Base-by-base conservation (phyloP, 35 echinoderm and acorn worm genomes). In the Ptychodera flava region DNA sequence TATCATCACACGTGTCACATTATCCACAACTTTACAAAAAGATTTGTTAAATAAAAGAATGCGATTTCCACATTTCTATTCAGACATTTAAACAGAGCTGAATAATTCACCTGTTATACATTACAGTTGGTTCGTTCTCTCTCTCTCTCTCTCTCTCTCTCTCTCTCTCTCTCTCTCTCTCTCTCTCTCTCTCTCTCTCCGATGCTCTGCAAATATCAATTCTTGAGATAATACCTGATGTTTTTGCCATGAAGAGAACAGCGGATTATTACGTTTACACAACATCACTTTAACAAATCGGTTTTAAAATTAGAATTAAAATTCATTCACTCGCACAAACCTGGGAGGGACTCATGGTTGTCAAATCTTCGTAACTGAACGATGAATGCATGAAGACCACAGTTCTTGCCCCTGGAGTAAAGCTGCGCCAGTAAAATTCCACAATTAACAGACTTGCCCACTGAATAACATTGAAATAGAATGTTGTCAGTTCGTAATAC, bases 371-470 rank as follows among this genome's bases (percentile, higher is more conserved):
- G 81, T 28, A 98, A 88, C 10, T 81, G 95, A 10, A 98, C 95
- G 90, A 98, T 94, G 77, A 98, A 98, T 90, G 93, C 92, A 77
- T 98, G 95, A 77, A 91, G 79, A 31, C 95, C 95, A 37, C 85
- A 38, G 30, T 86, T 82, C 34, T 88, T 92, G 10, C 95, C 95
- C 52, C 84, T 79, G 2, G 92, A 92, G 92, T 92, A 86, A 31
- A 98, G 88, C 83, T 93, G 82, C 0, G 95, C 95, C n/a, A 92
- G 90, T 31, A 98, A 90, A 27, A 94, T 76, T 10, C 92, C 92
- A 83, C 92, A 92, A 27, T 92, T 98, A 1, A 89, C 92, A 28
- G 92, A 90, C 77, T 98, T 98, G 16, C 95, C 95, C 90, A 98
- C 95, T 98, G 90, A 30, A 36, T 78, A 33, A 91, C 32, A 36